These are phyloP conservation scores for Maniola jurtina DNA, from an alignment of 1,140 invertebrate species.

Conservation along the genomic window DNA sequence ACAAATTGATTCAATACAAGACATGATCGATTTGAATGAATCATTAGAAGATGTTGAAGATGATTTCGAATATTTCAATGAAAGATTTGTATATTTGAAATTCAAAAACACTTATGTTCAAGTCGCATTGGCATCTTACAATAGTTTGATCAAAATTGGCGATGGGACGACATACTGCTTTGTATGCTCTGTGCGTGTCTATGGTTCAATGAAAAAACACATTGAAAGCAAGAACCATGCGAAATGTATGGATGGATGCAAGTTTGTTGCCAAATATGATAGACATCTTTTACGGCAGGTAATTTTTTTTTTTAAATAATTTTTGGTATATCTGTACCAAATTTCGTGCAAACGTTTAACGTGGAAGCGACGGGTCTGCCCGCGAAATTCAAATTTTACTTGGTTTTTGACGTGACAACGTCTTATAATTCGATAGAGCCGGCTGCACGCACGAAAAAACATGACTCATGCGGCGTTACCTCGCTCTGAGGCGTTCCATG, in stretches of 20 bases:
- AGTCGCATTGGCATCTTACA: constrained; percentile 30
- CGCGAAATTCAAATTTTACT: too few species aligned
- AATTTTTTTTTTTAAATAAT: constrained; percentile 16
- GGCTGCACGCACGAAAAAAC: too few species aligned
- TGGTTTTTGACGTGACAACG: too few species aligned
- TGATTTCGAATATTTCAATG: neutral
- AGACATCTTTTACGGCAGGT: constrained; percentile 41
- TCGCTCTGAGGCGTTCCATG: too few species aligned
- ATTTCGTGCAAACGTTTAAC: too few species aligned
- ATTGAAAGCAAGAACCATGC: constrained; percentile 20
- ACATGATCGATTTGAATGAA: neutral
- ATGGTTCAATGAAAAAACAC: constrained; percentile 21
- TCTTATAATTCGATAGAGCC: too few species aligned
- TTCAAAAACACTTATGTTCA: constrained; percentile 32
- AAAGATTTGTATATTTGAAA: constrained; percentile 34
- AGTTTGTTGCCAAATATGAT: constrained; percentile 36
- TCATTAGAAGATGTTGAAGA: neutral
- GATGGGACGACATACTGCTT: constrained; percentile 34
- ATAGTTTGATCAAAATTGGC: constrained; percentile 30
- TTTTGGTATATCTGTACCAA: too few species aligned
- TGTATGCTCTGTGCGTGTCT: constrained; percentile 26
- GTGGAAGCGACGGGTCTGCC: too few species aligned
- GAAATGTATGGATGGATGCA: constrained; percentile 27
- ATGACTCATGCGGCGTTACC: too few species aligned
- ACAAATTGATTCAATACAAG: neutral